These are phyloP conservation scores for Bradypodion pumilum DNA, from an alignment of 2,797 vertebrate genomes.

Conservation along the genomic window DNA sequence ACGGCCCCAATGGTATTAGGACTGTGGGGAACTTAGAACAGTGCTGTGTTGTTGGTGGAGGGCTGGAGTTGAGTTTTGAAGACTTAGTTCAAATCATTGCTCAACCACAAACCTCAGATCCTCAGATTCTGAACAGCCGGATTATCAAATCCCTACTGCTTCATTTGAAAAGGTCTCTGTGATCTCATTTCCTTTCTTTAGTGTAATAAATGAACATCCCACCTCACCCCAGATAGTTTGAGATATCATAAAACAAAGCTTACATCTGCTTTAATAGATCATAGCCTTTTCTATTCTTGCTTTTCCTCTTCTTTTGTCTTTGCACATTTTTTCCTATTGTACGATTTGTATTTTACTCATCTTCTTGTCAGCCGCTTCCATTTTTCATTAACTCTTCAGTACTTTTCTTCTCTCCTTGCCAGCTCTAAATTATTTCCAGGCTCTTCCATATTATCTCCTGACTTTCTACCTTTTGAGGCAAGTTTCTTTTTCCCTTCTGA, in stretches of 20 bases:
- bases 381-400: neutral
- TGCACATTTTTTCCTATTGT: constrained; percentile 39
- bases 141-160: neutral
- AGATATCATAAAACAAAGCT: constrained; percentile 12
- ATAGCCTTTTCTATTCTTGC: neutral
- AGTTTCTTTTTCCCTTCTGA: neutral
- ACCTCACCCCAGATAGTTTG: neutral
- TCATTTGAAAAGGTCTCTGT: neutral
- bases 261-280: neutral
- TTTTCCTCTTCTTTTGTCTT: neutral
- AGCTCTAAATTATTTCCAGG: constrained; percentile 6
- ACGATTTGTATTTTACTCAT: constrained; percentile 28
- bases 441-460: neutral
- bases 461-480: neutral
- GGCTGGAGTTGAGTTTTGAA: neutral
- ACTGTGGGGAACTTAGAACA: too few relatives aligned
- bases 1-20: neutral
- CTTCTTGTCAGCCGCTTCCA: constrained; percentile 17
- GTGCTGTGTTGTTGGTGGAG: neutral
- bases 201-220: neutral
- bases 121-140: neutral
- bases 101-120: neutral
- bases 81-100: neutral
- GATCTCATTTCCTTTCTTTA: neutral
- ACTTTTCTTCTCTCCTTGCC: neutral